A percentile compares a stretch with the other conserved stretches of the same genome.
Evolutionary conservation across 2,797 vertebrate species (phyloP).

Genomic region (Aphelocoma californica): DNA sequence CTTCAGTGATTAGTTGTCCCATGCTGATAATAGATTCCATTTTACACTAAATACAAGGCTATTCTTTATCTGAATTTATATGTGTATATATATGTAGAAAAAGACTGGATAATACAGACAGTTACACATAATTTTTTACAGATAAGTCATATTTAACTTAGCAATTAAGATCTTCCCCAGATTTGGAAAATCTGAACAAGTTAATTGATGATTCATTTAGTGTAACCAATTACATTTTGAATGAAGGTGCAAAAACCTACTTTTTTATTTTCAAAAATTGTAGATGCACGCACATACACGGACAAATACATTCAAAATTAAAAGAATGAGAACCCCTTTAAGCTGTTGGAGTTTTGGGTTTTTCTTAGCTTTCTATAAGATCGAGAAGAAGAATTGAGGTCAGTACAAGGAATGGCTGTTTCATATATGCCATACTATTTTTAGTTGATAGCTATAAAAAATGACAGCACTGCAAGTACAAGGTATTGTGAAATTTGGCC

Average conservation of each 20-base stretch:
- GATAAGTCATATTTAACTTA: background rate
- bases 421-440: background rate
- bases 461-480: background rate
- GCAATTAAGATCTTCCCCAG: background rate
- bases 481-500: slow-evolving; percentile 54
- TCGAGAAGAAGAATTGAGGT: background rate
- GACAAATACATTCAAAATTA: background rate
- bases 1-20: background rate
- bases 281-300: background rate
- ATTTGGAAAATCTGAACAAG: slow-evolving; percentile 5
- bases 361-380: background rate
- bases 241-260: background rate
- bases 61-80: background rate
- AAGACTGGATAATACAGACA: background rate
- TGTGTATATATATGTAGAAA: background rate
- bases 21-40: background rate
- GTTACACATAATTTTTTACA: background rate
- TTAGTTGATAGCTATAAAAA: slow-evolving; percentile 8
- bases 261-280: background rate
- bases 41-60: background rate
- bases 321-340: background rate
- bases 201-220: background rate
- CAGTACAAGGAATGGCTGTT: background rate
- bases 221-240: background rate
- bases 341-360: background rate